Evolutionary conservation across 2,888 invertebrate genomes (phyloP).

Genomic region (Slavum lentiscoides): DNA sequence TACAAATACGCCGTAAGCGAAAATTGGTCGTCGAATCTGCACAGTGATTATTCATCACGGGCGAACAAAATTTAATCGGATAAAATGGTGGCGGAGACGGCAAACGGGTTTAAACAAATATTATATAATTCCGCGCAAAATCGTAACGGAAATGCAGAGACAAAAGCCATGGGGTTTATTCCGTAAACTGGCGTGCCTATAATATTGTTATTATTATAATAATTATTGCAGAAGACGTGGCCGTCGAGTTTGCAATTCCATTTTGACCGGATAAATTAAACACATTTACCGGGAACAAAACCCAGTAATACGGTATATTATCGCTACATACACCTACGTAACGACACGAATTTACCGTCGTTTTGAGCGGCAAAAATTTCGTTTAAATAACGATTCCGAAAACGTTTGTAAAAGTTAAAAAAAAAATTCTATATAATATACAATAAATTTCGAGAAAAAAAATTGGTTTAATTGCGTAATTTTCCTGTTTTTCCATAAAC

Average conservation of each 20-base stretch:
- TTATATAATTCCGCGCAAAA: background rate
- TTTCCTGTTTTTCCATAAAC: no score
- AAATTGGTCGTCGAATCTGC: slow-evolving; percentile 15
- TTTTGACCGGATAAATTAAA: slow-evolving; percentile 38
- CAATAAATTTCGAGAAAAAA: no score
- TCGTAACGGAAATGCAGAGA: slow-evolving; percentile 32
- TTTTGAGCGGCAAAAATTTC: no score
- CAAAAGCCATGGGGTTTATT: slow-evolving; percentile 22
- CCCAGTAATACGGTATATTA: background rate
- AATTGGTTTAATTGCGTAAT: no score
- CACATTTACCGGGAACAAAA: slow-evolving; percentile 10
- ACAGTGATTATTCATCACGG: no score
- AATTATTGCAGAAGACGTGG: background rate
- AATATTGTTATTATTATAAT: background rate
- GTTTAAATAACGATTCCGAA: no score
- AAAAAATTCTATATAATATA: no score
- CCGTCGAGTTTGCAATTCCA: slow-evolving; percentile 26
- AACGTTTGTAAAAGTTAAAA: no score
- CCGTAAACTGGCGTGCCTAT: slow-evolving; percentile 14
- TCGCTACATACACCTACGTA: background rate
- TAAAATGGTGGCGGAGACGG: no score
- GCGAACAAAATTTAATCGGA: no score
- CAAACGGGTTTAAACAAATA: slow-evolving; percentile 26
- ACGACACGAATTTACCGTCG: background rate
- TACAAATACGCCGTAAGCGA: background rate